phyloP scores from a whole-genome alignment of 2,113 vertebrate genomes.

The Typhlomys cinereus region DNA sequence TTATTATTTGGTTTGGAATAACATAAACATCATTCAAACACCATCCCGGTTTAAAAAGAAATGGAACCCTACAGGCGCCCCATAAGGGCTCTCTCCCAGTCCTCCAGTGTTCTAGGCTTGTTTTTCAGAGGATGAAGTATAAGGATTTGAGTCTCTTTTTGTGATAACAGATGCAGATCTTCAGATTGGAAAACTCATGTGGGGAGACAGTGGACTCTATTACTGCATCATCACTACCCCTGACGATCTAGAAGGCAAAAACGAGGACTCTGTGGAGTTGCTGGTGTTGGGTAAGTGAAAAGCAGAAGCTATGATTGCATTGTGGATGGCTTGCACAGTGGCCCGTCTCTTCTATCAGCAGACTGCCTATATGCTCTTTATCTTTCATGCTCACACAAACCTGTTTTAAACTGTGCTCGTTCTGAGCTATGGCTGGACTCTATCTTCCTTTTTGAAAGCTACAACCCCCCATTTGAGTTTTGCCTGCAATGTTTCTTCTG shows the following conservation, averaged over 20 bases:
- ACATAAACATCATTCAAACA: not conserved
- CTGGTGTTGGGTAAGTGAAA: conserved; percentile 94
- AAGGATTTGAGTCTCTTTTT: conserved; percentile 39
- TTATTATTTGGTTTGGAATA: not conserved
- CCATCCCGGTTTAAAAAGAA: not conserved
- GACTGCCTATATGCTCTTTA: not conserved
- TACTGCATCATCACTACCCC: conserved; percentile 94
- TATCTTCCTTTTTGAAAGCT: not conserved
- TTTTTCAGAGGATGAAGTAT: not conserved
- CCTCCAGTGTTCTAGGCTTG: not conserved
- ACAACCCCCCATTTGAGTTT: not conserved
- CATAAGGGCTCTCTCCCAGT: not conserved
- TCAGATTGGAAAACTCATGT: conserved; percentile 94
- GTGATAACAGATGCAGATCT: conserved; percentile 92
- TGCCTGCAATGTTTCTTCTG: not conserved
- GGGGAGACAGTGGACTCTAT: conserved; percentile 98
- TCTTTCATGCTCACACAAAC: not conserved
- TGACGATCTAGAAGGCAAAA: conserved; percentile 95
- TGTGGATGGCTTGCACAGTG: not conserved
- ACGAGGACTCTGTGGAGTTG: conserved; percentile 93
- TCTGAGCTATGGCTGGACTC: not conserved
- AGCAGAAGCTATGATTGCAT: not conserved
- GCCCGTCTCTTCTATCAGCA: not conserved
- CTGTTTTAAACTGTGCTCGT: not conserved
- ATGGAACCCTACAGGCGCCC: not conserved